A percentile compares a stretch with the other conserved stretches of the same genome.
Evolutionary conservation across 2,797 vertebrate species (phyloP).

Genomic region (Graptemys geographica): DNA sequence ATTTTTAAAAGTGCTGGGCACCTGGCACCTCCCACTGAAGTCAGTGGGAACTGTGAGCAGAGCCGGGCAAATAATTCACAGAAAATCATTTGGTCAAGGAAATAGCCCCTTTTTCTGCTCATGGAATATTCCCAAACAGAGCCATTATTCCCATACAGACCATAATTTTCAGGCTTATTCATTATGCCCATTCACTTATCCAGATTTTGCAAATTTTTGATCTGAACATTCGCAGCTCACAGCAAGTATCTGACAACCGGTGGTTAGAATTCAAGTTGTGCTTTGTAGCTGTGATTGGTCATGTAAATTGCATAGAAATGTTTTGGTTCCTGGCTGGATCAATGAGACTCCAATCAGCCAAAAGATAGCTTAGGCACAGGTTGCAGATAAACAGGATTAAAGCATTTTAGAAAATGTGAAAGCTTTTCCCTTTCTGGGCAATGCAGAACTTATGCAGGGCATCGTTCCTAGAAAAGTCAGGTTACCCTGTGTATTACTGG

Average conservation of each 20-base stretch:
- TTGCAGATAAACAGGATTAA: neutral
- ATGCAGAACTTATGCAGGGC: neutral
- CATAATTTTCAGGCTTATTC: neutral
- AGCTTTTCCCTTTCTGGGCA: neutral
- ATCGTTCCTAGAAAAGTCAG: neutral
- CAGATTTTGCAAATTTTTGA: neutral
- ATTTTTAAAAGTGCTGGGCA: neutral
- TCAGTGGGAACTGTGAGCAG: neutral
- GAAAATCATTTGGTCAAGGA: neutral
- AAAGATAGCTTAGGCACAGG: neutral
- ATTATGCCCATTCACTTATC: neutral
- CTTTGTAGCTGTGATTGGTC: neutral
- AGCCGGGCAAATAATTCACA: neutral
- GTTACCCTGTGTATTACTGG: neutral
- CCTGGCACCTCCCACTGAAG: neutral
- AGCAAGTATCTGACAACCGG: neutral
- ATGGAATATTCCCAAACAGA: neutral
- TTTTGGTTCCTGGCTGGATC: neutral
- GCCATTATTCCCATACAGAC: neutral
- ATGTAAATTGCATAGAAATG: neutral
- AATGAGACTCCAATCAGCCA: neutral
- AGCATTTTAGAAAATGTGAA: conserved; percentile 3
- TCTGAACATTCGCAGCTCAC: neutral
- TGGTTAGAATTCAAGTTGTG: conserved; percentile 9
- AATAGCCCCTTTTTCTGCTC: neutral